phyloP scores from a whole-genome alignment of 2,113 vertebrate species.

The western clawed frog (Xenopus tropicalis) region DNA sequence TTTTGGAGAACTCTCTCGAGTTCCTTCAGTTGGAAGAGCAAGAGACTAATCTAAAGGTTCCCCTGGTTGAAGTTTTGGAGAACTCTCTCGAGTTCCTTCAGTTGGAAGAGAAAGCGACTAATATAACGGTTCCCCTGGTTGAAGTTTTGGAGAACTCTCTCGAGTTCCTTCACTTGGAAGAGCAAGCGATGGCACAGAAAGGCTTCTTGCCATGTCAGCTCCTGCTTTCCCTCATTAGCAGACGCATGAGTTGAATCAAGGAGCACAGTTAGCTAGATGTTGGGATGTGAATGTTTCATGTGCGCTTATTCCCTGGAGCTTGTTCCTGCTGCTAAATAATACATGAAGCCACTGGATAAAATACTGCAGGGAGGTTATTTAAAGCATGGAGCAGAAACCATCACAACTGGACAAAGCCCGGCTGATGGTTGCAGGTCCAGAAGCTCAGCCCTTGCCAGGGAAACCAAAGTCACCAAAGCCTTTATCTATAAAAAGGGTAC shows the following conservation, averaged over 20 bases:
- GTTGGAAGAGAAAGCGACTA: not conserved
- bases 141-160: no score
- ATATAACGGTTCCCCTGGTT: no score
- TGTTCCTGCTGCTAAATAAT: constrained; percentile 54
- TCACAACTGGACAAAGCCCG: not conserved
- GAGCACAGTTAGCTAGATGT: constrained; percentile 51
- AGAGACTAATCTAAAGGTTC: no score
- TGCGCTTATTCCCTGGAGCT: constrained; percentile 53
- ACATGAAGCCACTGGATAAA: constrained; percentile 47
- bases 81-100: not conserved
- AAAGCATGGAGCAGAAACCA: constrained; percentile 28
- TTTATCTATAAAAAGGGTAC: no score
- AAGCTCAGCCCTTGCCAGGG: no score
- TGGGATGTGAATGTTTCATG: constrained; percentile 62
- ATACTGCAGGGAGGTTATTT: constrained; percentile 48
- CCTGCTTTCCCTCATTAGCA: constrained; percentile 24
- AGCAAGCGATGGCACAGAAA: no score
- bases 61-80: no score
- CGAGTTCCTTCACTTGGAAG: not conserved
- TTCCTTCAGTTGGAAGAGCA: not conserved
- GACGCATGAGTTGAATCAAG: constrained; percentile 47
- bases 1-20: no score
- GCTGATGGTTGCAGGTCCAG: no score
- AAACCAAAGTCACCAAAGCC: no score
- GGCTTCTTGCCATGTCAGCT: not conserved